These are phyloP conservation scores for Psylliodes chrysocephalus DNA, from an alignment of 2,888 invertebrate species.

Conservation along the genomic window DNA sequence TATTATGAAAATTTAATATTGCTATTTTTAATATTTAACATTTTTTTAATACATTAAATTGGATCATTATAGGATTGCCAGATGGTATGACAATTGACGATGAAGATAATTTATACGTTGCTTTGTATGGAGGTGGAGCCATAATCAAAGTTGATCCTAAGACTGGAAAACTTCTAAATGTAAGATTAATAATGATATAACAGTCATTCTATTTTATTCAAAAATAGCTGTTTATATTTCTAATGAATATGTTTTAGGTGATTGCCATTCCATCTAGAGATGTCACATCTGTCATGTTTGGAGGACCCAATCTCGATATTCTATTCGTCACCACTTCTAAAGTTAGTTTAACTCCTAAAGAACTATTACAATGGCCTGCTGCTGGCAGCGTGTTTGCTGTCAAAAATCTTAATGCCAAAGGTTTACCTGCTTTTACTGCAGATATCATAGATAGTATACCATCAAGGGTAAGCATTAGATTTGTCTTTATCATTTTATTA, in stretches of 20 bases:
- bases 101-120: conserved; percentile 83
- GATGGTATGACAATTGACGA: conserved; percentile 79
- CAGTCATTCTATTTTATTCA: no score
- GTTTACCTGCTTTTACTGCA: conserved; percentile 54
- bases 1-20: no score
- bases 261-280: conserved; percentile 66
- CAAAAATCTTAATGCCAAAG: conserved; percentile 55
- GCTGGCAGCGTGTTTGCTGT: conserved; percentile 65
- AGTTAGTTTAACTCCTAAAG: conserved; percentile 48
- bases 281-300: conserved; percentile 73
- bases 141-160: conserved; percentile 68
- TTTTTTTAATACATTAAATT: no score
- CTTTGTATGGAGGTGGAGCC: conserved; percentile 72
- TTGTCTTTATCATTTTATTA: neutral
- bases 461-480: conserved; percentile 8
- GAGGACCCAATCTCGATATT: conserved; percentile 70
- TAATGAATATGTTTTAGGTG: conserved; percentile 44
- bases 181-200: conserved; percentile 13
- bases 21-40: no score
- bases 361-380: conserved; percentile 59
- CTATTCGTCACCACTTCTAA: conserved; percentile 72
- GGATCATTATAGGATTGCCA: conserved; percentile 49
- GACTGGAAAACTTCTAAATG: conserved; percentile 63
- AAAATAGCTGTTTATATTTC: no score
- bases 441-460: conserved; percentile 51